phyloP scores from a whole-genome alignment of 1,140 invertebrate species.

The Bactericera cockerelli region DNA sequence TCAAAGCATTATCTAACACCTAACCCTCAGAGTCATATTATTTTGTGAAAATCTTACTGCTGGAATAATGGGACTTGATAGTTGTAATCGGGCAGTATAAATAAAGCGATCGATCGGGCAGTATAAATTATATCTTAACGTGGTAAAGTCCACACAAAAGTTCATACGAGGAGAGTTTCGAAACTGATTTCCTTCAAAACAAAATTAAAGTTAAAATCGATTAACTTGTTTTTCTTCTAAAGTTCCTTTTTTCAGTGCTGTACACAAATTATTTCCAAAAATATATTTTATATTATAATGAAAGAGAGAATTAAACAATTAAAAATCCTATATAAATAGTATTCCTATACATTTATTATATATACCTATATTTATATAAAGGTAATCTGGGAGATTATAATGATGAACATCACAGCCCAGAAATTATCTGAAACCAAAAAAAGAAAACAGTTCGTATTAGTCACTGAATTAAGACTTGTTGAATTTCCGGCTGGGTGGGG shows the following conservation, averaged over 20 bases:
- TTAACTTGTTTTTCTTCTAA: constrained; percentile 3
- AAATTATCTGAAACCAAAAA: constrained; percentile 6
- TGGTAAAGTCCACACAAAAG: too few species aligned
- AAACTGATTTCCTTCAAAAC: background rate
- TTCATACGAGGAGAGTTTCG: too few species aligned
- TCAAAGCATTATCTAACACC: too few species aligned
- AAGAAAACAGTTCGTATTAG: too few species aligned
- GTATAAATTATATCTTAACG: too few species aligned
- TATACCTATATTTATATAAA: background rate
- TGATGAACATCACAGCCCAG: background rate
- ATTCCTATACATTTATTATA: background rate
- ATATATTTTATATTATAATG: background rate
- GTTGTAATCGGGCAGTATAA: too few species aligned
- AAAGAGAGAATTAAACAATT: background rate
- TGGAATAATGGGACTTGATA: too few species aligned
- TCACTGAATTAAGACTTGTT: too few species aligned
- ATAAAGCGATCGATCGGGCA: too few species aligned
- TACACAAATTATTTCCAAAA: constrained; percentile 8
- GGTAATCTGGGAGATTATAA: background rate
- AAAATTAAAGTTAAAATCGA: background rate
- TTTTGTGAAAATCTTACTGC: too few species aligned
- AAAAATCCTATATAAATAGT: constrained; percentile 2
- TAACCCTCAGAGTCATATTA: too few species aligned
- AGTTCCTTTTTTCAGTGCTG: constrained; percentile 6
- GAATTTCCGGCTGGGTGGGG: too few species aligned